Conservation (phyloP, 2,888 invertebrate species). For the Pyrrhia umbra region DNA sequence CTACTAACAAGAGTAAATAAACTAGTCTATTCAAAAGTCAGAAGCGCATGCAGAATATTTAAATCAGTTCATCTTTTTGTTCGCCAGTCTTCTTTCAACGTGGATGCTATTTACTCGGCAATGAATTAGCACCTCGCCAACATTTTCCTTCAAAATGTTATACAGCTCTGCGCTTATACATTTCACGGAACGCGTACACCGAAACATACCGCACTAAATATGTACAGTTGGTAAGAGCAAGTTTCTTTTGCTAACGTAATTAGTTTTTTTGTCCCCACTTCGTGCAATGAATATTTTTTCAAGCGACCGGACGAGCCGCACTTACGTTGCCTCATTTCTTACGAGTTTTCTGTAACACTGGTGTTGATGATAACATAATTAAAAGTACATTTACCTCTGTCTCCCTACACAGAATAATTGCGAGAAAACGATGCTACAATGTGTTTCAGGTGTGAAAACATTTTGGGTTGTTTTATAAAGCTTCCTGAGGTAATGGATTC, state of each 20-base stretch:
- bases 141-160: slow-evolving; percentile 35
- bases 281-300: slow-evolving; percentile 47
- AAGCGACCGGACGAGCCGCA: slow-evolving; percentile 17
- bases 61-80: slow-evolving; percentile 40
- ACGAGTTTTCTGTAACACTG: slow-evolving; percentile 43
- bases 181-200: slow-evolving; percentile 33
- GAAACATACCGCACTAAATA: slow-evolving; percentile 32
- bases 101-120: slow-evolving; percentile 32
- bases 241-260: slow-evolving; percentile 54
- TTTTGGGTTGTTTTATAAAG: slow-evolving; percentile 65
- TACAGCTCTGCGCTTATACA: slow-evolving; percentile 23
- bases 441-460: slow-evolving; percentile 67
- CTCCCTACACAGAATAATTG: slow-evolving; percentile 60
- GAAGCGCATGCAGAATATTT: slow-evolving; percentile 30
- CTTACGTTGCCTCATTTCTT: slow-evolving; percentile 53
- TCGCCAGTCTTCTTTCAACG: slow-evolving; percentile 36
- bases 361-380: slow-evolving; percentile 62
- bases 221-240: slow-evolving; percentile 33
- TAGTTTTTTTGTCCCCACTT: slow-evolving; percentile 42
- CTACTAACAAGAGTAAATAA: slow-evolving; percentile 38
- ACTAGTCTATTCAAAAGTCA: slow-evolving; percentile 30
- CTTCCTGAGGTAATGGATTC: slow-evolving; percentile 57
- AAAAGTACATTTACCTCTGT: slow-evolving; percentile 62
- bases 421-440: slow-evolving; percentile 62
- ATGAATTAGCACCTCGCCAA: slow-evolving; percentile 43